These are phyloP conservation scores for Autographa pulchrina DNA, from an alignment of 2,888 invertebrate genomes.

Conservation along the genomic window DNA sequence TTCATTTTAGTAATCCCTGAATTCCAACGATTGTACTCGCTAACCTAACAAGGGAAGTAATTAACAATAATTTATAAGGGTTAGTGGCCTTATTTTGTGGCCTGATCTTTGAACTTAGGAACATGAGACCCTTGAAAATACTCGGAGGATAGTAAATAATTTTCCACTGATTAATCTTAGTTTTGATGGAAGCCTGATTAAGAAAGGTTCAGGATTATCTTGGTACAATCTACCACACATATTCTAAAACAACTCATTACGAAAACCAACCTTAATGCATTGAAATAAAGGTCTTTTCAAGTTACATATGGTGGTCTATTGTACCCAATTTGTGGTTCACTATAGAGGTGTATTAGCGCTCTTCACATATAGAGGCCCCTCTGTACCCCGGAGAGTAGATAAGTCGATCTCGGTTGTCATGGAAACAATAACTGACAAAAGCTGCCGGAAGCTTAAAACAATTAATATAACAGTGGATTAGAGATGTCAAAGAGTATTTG, in stretches of 20 bases:
- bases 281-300: neutral
- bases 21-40: conserved; percentile 67
- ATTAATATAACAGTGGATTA: neutral
- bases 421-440: neutral
- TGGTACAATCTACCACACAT: conserved; percentile 6
- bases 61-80: conserved; percentile 71
- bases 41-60: conserved; percentile 67
- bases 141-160: conserved; percentile 45
- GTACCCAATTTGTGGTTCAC: conserved; percentile 17
- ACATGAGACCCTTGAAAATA: conserved; percentile 46
- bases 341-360: conserved; percentile 5
- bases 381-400: neutral
- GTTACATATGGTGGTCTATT: neutral
- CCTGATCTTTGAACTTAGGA: conserved; percentile 51
- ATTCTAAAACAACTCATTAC: neutral
- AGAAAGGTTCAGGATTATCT: conserved; percentile 23
- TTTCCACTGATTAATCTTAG: conserved; percentile 48
- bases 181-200: conserved; percentile 38
- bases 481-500: neutral
- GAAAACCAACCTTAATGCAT: neutral
- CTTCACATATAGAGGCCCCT: conserved; percentile 2
- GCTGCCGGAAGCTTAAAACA: neutral
- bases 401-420: conserved; percentile 1
- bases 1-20: conserved; percentile 75
- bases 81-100: conserved; percentile 59